Evolutionary conservation across 1,140 invertebrate species (phyloP), one percentile per base, ranked within the genome.

Genomic region (Melitaea cinxia): DNA sequence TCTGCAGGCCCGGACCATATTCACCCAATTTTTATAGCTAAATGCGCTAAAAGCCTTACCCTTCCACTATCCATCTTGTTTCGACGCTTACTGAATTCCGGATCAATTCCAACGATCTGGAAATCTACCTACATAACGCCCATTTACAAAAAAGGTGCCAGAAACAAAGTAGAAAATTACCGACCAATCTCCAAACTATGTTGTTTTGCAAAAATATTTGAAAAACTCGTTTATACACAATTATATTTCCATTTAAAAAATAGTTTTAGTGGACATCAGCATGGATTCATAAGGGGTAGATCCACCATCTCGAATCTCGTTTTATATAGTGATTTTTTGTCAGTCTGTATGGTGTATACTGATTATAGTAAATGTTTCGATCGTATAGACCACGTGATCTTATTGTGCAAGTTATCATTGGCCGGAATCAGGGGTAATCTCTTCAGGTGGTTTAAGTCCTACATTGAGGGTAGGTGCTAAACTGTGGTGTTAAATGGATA

Each of bases 51-150:
- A 30, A 17, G 28, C 9, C 50, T 75, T 26, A 21, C 60, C 23
- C 37, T 57, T 19, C 72, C 78, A 15, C 33, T 73, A 24, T 30
- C 37, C 4, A 66, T 68, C 26, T 24, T 77, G 7, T 78, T 63
- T 14, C 55, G 45, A 17, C 52, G 68, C 6, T 78, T 68, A 3
- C 10, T 73, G 0, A n/a, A 4, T 1, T 57, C 68, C 14, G 71
- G 73, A n/a, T 35, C 54, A 19, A 55, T 79, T 12, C 72, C 72
- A n/a, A 30, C 19, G 10, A 63, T 71, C 1, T 79, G 74, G 72
- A 79, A 75, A 42, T 45, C 62, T 0, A 74, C 74, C 10, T 74
- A 60, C 39, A 67, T 77, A 7, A 68, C 66, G 0, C 72, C 72
- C 2, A 52, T 79, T 9, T 55, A 62, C 26, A 79, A 73, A 58